Evolutionary conservation across 2,797 vertebrate genomes (phyloP), one percentile per base, ranked within the genome.

Genomic region (Diglossa cyanea): DNA sequence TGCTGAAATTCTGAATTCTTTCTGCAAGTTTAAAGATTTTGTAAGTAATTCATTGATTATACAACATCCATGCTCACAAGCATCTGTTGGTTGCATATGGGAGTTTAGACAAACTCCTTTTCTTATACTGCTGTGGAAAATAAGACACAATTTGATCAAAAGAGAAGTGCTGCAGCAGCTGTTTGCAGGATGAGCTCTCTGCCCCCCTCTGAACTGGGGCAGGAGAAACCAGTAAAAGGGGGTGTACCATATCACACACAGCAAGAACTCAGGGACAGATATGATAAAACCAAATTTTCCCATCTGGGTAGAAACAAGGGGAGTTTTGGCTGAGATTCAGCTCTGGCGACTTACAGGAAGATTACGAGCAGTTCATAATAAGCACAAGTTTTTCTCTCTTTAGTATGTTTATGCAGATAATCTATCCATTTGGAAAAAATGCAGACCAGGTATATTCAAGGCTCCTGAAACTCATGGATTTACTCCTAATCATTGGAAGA

Each of bases 1-100:
- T 97, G 96, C 97, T 97, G 96, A 98, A 98, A 97, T 97, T 97
- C 95, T 93, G 91, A 95, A 96, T 94, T 96, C 88, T 96, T 96
- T 93, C 82, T 83, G 70, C 86, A 91, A 76, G 86, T 97, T 97
- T 96, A 93, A 94, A 96, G 93, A 96, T 96, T 97, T 95, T 97
- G 70, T 88, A 97, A 97, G 91, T 95, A 98, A 88, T 95, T 96
- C 81, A 74, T 94, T 91, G 93, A 86, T 92, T 93, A 82, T 83
- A 86, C 88, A 85, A 93, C 80, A 90, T 94, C 93, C 90, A 75
- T 89, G 81, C 78, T 96, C 93, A 86, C 67, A 48, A 86, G 88
- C 98, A 97, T 97, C 97, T 98, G 97, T 92, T 97, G 77, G 55
- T 57, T 94, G 88, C 94, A 96, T 94, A 97, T 95, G 95, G 71